Percentiles rank a stretch among this genome's conserved stretches.
Conservation (phyloP, 2,888 invertebrate species). For the Sturmia bella region DNA sequence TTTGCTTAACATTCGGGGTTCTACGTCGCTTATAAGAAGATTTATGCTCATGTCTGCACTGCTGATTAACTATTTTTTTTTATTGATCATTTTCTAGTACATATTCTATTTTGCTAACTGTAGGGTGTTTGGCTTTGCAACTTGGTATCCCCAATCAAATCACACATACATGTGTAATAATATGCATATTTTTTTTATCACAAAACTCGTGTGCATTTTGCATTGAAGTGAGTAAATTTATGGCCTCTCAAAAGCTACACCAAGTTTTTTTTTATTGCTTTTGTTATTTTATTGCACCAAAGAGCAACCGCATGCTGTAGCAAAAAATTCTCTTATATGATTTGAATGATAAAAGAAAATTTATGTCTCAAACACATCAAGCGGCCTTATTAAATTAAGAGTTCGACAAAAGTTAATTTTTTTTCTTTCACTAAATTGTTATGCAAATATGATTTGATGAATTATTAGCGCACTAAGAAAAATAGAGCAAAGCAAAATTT, state of each 20-base stretch:
- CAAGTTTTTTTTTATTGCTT: background rate
- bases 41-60: too few species aligned
- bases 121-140: background rate
- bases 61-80: too few species aligned
- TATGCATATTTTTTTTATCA: background rate
- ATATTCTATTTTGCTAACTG: background rate
- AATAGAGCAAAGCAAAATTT: background rate
- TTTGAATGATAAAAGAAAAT: conserved; percentile 26
- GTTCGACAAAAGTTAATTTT: conserved; percentile 18
- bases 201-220: background rate
- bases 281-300: background rate
- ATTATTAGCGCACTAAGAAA: background rate
- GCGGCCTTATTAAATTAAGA: conserved; percentile 3
- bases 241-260: background rate
- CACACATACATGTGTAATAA: background rate
- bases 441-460: conserved; percentile 12
- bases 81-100: too few species aligned
- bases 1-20: too few species aligned
- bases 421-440: conserved; percentile 11
- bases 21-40: too few species aligned
- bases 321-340: conserved; percentile 18
- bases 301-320: conserved; percentile 16
- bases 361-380: background rate
- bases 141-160: background rate
- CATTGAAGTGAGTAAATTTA: conserved; percentile 18